These are phyloP conservation scores for Spilogale gracilis DNA, from an alignment of 2,113 vertebrate genomes.

Conservation along the genomic window DNA sequence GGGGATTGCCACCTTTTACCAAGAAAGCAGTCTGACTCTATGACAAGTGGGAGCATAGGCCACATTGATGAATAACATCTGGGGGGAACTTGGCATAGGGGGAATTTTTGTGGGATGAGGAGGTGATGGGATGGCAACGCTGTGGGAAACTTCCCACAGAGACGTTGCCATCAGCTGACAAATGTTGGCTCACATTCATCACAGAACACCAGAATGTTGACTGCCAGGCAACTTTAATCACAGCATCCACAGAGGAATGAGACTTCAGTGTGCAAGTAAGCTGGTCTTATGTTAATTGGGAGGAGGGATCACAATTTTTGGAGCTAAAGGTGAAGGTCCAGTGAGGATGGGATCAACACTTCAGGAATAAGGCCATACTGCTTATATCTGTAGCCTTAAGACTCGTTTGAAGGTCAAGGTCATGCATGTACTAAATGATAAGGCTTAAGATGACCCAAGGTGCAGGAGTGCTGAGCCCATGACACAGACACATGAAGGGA, in stretches of 20 bases:
- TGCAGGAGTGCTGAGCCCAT: background rate
- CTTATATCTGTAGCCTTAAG: background rate
- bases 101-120: background rate
- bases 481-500: background rate
- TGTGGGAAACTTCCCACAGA: background rate
- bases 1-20: background rate
- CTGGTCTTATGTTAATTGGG: background rate
- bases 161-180: background rate
- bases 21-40: slow-evolving; percentile 25
- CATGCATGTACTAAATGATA: background rate
- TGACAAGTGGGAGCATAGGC: background rate
- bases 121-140: background rate
- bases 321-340: background rate
- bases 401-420: background rate
- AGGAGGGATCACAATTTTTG: background rate
- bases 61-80: background rate
- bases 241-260: background rate
- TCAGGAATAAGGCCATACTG: slow-evolving; percentile 37
- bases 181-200: background rate
- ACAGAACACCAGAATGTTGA: background rate
- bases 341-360: background rate
- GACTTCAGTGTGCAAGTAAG: background rate
- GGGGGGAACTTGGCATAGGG: no score
- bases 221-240: background rate
- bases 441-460: background rate